Percentiles rank a stretch among this genome's conserved stretches.
Evolutionary conservation across 2,113 vertebrate genomes (phyloP).

Genomic region (Nicator chloris): DNA sequence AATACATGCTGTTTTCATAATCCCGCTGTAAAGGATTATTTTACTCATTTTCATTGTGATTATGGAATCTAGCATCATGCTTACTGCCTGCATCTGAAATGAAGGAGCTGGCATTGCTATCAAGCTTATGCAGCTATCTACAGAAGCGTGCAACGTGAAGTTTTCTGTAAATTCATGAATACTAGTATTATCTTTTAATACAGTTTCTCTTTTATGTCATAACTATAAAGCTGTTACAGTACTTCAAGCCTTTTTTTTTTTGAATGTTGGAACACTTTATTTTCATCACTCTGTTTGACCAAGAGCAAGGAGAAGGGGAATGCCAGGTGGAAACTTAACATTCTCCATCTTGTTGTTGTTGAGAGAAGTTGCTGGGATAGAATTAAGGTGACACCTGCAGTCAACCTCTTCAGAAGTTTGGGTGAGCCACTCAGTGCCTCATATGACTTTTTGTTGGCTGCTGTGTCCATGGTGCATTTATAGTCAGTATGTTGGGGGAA

Average conservation of each 20-base stretch:
- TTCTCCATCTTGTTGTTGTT: background rate
- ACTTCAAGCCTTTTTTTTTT: background rate
- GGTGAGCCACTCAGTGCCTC: rapidly evolving
- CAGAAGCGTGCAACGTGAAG: background rate
- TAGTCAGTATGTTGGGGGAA: background rate
- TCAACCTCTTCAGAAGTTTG: background rate
- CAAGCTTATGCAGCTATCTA: background rate
- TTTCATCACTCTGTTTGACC: background rate
- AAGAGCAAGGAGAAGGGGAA: background rate
- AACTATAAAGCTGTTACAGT: background rate
- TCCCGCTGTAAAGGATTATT: background rate
- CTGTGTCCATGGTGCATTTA: rapidly evolving
- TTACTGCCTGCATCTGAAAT: background rate
- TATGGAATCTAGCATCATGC: background rate
- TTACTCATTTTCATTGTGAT: background rate
- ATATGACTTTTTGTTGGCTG: background rate
- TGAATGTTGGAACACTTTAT: background rate
- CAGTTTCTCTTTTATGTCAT: background rate
- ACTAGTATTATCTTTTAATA: background rate
- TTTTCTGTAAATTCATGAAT: background rate
- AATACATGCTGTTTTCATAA: background rate
- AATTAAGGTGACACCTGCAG: background rate
- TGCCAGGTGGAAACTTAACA: background rate
- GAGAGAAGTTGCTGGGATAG: background rate
- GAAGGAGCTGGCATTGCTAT: background rate